A percentile compares a stretch with the other conserved stretches of the same genome.
phyloP scores from a whole-genome alignment of 1,140 invertebrate species.

The Drosophila kurseongensis region DNA sequence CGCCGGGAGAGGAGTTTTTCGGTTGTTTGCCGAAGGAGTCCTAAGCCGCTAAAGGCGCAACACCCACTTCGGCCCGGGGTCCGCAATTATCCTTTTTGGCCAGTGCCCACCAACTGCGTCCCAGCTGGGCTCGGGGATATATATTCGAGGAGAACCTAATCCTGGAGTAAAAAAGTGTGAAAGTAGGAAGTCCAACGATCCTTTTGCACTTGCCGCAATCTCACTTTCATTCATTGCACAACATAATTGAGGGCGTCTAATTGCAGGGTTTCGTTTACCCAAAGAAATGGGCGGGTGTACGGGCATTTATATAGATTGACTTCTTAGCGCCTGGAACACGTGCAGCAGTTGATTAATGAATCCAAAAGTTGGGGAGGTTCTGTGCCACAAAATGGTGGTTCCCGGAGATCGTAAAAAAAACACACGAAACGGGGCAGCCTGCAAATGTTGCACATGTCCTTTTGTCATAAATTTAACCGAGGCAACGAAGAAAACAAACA shows the following conservation, averaged over 20 bases:
- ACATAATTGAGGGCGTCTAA: slow-evolving; percentile 65
- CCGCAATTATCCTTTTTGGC: slow-evolving; percentile 60
- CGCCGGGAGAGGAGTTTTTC: slow-evolving; percentile 17
- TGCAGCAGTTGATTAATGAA: slow-evolving; percentile 71
- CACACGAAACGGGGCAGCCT: slow-evolving; percentile 24
- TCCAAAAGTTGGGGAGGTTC: neutral
- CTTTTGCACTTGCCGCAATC: slow-evolving; percentile 51
- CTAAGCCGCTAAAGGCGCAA: slow-evolving; percentile 79
- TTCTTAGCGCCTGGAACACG: slow-evolving; percentile 79
- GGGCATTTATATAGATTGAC: slow-evolving; percentile 64
- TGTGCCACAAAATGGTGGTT: slow-evolving; percentile 57
- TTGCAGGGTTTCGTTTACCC: slow-evolving; percentile 35
- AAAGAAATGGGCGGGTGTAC: slow-evolving; percentile 11
- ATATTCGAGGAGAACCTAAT: slow-evolving; percentile 7
- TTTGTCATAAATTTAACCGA: slow-evolving; percentile 64
- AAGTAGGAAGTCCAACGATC: slow-evolving; percentile 59
- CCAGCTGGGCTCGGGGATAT: slow-evolving; percentile 12
- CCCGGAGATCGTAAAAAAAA: slow-evolving; percentile 25
- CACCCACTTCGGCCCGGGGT: slow-evolving; percentile 57
- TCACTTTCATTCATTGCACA: slow-evolving; percentile 83
- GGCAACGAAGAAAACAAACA: slow-evolving; percentile 44
- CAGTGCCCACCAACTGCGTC: slow-evolving; percentile 49
- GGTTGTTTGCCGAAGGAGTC: slow-evolving; percentile 37
- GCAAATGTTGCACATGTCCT: slow-evolving; percentile 71
- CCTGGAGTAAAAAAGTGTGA: slow-evolving; percentile 44